These are phyloP conservation scores for Gnathonemus echidnorhynchus DNA, from an alignment of 2,113 vertebrate genomes.

Conservation along the genomic window DNA sequence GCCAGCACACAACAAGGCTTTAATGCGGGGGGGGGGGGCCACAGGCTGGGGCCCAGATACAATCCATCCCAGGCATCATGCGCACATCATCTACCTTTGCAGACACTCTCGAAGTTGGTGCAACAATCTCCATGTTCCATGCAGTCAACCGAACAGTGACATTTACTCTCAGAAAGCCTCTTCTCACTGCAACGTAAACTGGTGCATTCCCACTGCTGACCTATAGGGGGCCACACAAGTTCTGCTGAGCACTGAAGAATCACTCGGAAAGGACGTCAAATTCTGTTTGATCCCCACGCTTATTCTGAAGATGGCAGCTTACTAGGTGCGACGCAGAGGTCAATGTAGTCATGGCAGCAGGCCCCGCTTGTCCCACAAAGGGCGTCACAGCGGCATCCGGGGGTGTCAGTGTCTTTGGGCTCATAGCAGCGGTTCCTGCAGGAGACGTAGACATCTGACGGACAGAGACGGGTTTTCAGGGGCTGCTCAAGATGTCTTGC, in stretches of 20 bases:
- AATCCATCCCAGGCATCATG: not conserved
- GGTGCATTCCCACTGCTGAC: conserved; percentile 55
- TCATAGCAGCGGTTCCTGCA: conserved; percentile 51
- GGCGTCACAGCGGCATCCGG: conserved; percentile 49
- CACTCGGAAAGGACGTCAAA: not conserved
- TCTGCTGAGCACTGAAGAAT: not conserved
- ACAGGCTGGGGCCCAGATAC: not conserved
- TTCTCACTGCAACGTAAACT: conserved; percentile 55
- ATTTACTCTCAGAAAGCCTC: conserved; percentile 42
- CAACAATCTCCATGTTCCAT: conserved; percentile 54
- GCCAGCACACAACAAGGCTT: not conserved
- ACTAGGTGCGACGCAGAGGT: conserved; percentile 48
- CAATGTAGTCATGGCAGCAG: conserved; percentile 55
- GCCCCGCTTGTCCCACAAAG: conserved; percentile 31
- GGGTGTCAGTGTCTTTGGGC: conserved; percentile 25
- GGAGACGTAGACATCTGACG: conserved; percentile 35
- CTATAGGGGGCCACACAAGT: conserved; percentile 19
- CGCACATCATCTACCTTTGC: conserved; percentile 43
- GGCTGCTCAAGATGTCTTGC: not conserved
- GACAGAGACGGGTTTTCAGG: not conserved
- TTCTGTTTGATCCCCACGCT: not conserved
- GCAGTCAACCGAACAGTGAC: conserved; percentile 60
- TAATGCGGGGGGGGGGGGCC: not conserved
- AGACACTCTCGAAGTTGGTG: conserved; percentile 54
- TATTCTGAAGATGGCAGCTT: conserved; percentile 15